Conservation (phyloP, 35 echinoderm and acorn worm species). For the Apostichopus japonicus region DNA sequence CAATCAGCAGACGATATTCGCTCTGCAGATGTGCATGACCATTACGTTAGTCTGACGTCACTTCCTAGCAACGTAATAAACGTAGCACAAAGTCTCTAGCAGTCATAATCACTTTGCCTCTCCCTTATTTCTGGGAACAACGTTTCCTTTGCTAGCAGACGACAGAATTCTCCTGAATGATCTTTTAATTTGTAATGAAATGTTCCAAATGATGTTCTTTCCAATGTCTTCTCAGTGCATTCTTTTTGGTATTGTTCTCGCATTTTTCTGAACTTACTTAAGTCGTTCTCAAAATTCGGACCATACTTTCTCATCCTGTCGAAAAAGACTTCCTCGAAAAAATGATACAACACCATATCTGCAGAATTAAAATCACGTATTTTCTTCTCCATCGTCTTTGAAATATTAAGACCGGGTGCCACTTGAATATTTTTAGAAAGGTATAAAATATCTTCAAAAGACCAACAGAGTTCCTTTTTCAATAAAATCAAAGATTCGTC, state of each 20-base stretch:
- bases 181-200: background rate
- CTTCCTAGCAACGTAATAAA: too few species aligned
- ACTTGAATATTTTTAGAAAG: conserved; percentile 23
- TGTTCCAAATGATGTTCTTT: background rate
- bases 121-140: conserved; percentile 38
- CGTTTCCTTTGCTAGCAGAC: conserved; percentile 8
- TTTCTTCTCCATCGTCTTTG: background rate
- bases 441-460: conserved; percentile 63
- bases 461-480: conserved; percentile 61
- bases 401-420: background rate
- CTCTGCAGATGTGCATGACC: too few species aligned
- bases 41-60: too few species aligned
- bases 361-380: conserved; percentile 60
- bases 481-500: conserved; percentile 64
- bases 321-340: conserved; percentile 59
- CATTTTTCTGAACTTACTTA: conserved; percentile 51
- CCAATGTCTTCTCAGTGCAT: background rate
- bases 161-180: background rate
- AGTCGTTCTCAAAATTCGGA: conserved; percentile 52
- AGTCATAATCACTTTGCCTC: conserved; percentile 27
- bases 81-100: background rate
- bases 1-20: too few species aligned
- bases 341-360: conserved; percentile 62
- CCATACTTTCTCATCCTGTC: conserved; percentile 61
- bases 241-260: background rate